phyloP scores from a whole-genome alignment of 2,113 vertebrate species.

The Ceyx cyanopectus region DNA sequence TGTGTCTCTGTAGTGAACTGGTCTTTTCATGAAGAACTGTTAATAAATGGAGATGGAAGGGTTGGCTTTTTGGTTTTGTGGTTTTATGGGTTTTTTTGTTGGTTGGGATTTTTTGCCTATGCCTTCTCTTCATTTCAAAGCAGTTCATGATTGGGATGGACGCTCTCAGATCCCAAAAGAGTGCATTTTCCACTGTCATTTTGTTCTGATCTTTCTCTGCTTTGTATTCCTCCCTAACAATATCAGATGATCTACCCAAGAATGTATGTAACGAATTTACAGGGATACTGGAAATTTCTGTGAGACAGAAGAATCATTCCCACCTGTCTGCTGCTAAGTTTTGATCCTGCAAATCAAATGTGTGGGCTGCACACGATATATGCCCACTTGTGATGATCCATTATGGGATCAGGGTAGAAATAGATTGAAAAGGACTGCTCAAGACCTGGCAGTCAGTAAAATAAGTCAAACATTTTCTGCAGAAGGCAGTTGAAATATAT shows the following conservation, averaged over 20 bases:
- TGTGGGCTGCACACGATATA: neutral
- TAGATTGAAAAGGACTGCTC: neutral
- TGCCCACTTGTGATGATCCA: neutral
- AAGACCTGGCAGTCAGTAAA: neutral
- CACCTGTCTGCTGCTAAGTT: neutral
- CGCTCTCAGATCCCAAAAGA: neutral
- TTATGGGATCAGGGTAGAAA: constrained; percentile 8
- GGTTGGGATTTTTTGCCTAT: accelerated
- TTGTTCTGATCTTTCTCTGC: neutral
- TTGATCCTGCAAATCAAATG: neutral
- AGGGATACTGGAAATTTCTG: neutral
- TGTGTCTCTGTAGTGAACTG: neutral
- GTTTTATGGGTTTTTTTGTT: neutral
- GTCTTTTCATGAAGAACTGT: neutral
- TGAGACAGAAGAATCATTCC: neutral
- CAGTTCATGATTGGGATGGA: neutral
- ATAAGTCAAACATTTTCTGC: neutral
- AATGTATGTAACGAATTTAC: neutral
- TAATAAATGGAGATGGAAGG: neutral
- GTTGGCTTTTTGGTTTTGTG: neutral
- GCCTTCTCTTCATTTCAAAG: neutral
- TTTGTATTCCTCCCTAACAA: neutral
- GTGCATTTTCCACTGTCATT: neutral
- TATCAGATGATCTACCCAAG: neutral
- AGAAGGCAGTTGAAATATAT: neutral